A percentile compares a stretch with the other conserved stretches of the same genome.
Conservation (phyloP, 2,113 vertebrate genomes). For the Eptesicus fuscus region DNA sequence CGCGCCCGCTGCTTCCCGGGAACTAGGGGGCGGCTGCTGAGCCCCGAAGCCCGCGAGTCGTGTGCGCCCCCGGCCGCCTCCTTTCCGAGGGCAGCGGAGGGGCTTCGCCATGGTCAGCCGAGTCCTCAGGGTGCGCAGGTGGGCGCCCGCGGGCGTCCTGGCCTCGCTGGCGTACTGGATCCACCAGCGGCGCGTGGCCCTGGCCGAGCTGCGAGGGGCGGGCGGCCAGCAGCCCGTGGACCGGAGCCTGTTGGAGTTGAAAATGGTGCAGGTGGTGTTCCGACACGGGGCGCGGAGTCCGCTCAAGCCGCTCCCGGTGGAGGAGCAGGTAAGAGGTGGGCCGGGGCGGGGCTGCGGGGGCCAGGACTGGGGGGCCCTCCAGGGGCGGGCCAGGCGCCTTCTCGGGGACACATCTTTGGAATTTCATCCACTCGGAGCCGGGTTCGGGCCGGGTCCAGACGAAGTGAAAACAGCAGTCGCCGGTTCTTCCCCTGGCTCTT, state of each 20-base stretch:
- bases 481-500: too few relatives aligned
- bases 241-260: conserved; percentile 79
- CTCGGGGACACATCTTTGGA: background rate
- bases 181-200: conserved; percentile 70
- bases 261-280: conserved; percentile 90
- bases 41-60: background rate
- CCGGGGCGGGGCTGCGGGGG: background rate
- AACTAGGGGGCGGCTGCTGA: background rate
- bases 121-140: conserved; percentile 73
- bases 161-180: conserved; percentile 80
- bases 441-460: background rate
- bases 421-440: background rate
- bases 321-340: conserved; percentile 81
- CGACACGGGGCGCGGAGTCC: conserved; percentile 93
- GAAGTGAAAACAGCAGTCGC: background rate
- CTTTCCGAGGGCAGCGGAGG: rapidly evolving
- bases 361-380: background rate
- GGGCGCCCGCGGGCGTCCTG: conserved; percentile 77
- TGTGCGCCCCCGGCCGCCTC: background rate
- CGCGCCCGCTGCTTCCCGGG: background rate
- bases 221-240: background rate
- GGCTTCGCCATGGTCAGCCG: background rate
- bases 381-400: background rate
- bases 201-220: background rate
- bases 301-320: conserved; percentile 86